A percentile compares a stretch with the other conserved stretches of the same genome.
phyloP scores from a whole-genome alignment of 2,113 vertebrate genomes.

The Salvelinus namaycush region DNA sequence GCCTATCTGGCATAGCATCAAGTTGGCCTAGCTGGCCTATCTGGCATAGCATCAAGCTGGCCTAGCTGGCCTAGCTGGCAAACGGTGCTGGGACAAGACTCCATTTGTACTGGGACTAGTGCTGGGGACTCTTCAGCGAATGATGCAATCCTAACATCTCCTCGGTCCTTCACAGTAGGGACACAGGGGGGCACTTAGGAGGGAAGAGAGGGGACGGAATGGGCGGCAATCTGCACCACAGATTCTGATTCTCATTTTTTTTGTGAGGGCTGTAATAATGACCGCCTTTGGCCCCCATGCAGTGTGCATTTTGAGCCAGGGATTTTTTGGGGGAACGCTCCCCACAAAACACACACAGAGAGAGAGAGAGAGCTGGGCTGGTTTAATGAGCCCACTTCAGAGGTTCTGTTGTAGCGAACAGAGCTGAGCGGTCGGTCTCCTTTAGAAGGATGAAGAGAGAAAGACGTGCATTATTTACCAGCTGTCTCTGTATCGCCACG shows the following conservation, averaged over 20 bases:
- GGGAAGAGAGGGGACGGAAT: not conserved
- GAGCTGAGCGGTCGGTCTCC: conserved; percentile 10
- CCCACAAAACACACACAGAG: not conserved
- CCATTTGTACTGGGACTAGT: not conserved
- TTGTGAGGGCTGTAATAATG: no score
- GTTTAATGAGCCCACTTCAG: conserved; percentile 65
- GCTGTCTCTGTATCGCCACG: conserved; percentile 24
- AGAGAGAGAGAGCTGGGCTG: not conserved
- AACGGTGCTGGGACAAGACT: conserved; percentile 9
- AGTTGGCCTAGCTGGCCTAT: no score
- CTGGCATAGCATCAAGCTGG: no score
- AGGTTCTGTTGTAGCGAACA: conserved; percentile 47
- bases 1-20: no score
- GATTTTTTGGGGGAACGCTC: conserved; percentile 11
- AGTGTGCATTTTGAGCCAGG: no score
- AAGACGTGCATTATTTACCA: conserved; percentile 77
- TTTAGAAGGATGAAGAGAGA: conserved; percentile 58
- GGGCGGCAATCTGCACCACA: no score
- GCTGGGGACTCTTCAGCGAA: not conserved
- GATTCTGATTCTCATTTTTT: no score
- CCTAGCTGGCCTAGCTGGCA: not conserved
- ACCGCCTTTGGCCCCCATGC: no score
- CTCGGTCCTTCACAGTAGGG: conserved; percentile 28
- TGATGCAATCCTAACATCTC: not conserved
- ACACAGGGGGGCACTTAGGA: conserved; percentile 18